phyloP scores from a whole-genome alignment of 2,113 vertebrate genomes.

The Ophiodon elongatus region DNA sequence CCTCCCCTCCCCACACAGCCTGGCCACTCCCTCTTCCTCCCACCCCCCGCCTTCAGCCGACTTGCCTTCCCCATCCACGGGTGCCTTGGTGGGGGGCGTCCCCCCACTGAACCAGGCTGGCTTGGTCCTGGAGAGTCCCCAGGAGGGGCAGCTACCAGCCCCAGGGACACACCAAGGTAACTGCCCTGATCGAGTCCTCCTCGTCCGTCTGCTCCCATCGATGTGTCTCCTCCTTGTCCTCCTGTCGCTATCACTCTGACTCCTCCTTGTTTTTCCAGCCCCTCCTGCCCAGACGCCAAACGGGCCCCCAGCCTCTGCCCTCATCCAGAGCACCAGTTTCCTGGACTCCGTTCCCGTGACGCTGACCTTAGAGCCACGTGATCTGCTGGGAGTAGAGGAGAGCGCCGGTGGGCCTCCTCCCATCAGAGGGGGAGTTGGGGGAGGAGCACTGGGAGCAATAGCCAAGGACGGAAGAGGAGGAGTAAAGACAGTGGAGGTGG shows the following conservation, averaged over 20 bases:
- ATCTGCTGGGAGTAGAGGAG: conserved; percentile 80
- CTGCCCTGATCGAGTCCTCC: background rate
- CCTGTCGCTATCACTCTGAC: background rate
- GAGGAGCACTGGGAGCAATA: conserved; percentile 13
- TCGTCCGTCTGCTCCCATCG: no score
- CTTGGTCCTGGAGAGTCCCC: conserved; percentile 57
- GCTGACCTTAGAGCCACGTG: conserved; percentile 82
- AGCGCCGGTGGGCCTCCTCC: conserved; percentile 57
- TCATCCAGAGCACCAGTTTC: conserved; percentile 87
- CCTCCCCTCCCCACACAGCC: conserved; percentile 62
- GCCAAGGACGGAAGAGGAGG: conserved; percentile 51
- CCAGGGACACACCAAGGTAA: conserved; percentile 65
- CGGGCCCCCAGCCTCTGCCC: conserved; percentile 34
- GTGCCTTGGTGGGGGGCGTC: conserved; percentile 62
- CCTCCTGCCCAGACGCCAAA: conserved; percentile 56
- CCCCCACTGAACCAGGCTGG: conserved; percentile 73
- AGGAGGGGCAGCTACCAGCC: conserved; percentile 43
- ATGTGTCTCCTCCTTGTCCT: background rate
- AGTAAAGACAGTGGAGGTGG: conserved; percentile 76
- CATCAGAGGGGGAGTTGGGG: conserved; percentile 36
- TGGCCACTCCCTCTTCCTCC: conserved; percentile 48
- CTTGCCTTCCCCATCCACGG: conserved; percentile 60
- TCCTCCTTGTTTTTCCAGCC: conserved; percentile 21
- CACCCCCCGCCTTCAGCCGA: conserved; percentile 44
- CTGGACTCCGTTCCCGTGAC: conserved; percentile 86